Conservation (phyloP, 2,888 invertebrate species). For the Caenorhabditis sp. region DNA sequence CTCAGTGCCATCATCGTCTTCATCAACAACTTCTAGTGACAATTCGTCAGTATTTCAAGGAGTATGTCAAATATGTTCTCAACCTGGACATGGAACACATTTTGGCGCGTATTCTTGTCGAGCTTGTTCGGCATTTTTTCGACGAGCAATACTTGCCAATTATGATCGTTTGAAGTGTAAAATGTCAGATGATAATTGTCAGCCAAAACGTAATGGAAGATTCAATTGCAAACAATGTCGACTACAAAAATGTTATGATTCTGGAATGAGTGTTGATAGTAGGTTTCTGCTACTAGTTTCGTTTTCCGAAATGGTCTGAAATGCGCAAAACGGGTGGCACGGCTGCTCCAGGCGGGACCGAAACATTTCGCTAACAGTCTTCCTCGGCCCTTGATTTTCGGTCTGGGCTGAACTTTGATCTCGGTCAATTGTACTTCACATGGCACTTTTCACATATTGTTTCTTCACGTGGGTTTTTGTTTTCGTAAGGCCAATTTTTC, state of each 20-base stretch:
- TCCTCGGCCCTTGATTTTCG: no score
- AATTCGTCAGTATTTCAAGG: no score
- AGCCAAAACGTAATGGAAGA: background rate
- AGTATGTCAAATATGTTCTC: background rate
- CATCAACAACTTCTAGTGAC: background rate
- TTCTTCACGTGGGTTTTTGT: no score
- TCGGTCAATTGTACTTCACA: no score
- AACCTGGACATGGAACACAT: background rate
- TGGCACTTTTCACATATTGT: no score
- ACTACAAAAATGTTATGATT: background rate
- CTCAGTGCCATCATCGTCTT: background rate
- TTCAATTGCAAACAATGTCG: conserved; percentile 11
- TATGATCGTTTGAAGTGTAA: background rate
- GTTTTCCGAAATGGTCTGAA: no score
- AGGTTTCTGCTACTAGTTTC: no score
- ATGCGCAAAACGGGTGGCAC: no score
- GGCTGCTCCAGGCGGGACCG: no score
- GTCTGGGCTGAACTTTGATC: no score
- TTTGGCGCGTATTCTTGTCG: background rate
- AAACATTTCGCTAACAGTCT: no score
- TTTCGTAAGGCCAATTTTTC: no score
- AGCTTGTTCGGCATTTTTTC: background rate
- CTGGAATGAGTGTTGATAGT: conserved; percentile 7
- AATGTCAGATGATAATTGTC: background rate
- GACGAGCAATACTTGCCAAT: background rate